Evolutionary conservation across 2,888 invertebrate species (phyloP).

Genomic region (Fissipunctia ypsillon): DNA sequence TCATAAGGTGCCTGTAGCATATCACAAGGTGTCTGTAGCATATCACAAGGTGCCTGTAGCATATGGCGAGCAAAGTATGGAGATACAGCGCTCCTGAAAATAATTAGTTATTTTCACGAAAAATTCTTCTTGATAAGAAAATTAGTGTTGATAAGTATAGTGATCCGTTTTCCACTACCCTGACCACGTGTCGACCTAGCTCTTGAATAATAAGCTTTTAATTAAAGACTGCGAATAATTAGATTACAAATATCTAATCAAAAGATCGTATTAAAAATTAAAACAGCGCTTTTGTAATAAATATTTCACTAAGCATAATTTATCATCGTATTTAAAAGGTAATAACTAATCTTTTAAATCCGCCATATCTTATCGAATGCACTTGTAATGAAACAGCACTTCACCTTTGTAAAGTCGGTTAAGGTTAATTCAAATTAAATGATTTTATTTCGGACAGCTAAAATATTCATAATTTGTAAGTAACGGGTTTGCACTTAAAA

Average conservation of each 20-base stretch:
- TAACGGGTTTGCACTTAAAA: no score
- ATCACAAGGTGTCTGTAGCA: no score
- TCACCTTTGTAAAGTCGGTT: conserved; percentile 59
- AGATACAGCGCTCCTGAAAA: background rate
- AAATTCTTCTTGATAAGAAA: no score
- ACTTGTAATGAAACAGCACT: conserved; percentile 54
- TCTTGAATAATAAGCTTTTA: conserved; percentile 6
- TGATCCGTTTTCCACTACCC: background rate
- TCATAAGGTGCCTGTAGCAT: no score
- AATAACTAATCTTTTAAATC: conserved; percentile 38
- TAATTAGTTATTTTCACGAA: background rate
- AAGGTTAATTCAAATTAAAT: no score
- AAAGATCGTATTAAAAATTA: conserved; percentile 29
- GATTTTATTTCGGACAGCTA: no score
- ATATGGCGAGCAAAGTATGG: background rate
- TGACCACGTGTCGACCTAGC: conserved; percentile 7
- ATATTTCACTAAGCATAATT: conserved; percentile 19
- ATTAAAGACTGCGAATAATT: background rate
- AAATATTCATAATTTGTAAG: no score
- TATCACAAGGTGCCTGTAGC: no score
- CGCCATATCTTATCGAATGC: conserved; percentile 51
- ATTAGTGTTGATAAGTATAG: background rate
- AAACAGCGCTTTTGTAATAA: conserved; percentile 25
- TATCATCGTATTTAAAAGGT: conserved; percentile 20
- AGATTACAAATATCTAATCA: conserved; percentile 31